Evolutionary conservation across 1,140 invertebrate genomes (phyloP).

Genomic region (Calephelis nemesis): DNA sequence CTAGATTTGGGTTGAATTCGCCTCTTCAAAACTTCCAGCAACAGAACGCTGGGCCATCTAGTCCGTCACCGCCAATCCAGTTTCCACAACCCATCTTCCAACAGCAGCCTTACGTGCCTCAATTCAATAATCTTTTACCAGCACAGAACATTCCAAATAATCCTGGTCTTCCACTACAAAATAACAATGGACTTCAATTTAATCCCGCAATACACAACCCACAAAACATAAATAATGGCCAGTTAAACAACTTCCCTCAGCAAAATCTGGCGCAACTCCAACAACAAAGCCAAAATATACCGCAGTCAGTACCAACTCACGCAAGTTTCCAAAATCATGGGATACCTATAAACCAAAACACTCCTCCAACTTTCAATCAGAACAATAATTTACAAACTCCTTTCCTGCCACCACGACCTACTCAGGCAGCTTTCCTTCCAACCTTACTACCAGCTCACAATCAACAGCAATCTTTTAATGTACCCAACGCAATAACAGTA

Average conservation of each 20-base stretch:
- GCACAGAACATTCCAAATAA: slow-evolving; percentile 52
- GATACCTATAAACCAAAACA: slow-evolving; percentile 19
- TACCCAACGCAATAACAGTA: slow-evolving; percentile 63
- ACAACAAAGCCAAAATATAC: slow-evolving; percentile 55
- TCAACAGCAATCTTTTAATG: slow-evolving; percentile 52
- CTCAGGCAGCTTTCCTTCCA: slow-evolving; percentile 69
- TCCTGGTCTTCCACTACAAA: slow-evolving; percentile 38
- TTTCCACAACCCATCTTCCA: slow-evolving; percentile 62
- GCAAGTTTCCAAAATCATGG: slow-evolving; percentile 50
- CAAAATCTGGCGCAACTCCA: slow-evolving; percentile 49
- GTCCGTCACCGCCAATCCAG: slow-evolving; percentile 46
- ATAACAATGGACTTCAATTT: slow-evolving; percentile 57
- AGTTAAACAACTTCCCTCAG: slow-evolving; percentile 51
- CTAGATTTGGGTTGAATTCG: slow-evolving; percentile 64
- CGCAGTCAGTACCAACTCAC: slow-evolving; percentile 56
- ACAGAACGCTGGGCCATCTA: slow-evolving; percentile 41
- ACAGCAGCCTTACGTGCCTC: slow-evolving; percentile 55
- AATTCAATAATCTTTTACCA: slow-evolving; percentile 58
- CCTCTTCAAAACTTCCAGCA: slow-evolving; percentile 63
- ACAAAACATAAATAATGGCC: slow-evolving; percentile 40
- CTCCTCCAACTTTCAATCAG: slow-evolving; percentile 46
- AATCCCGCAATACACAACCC: slow-evolving; percentile 33
- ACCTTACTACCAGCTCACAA: slow-evolving; percentile 56
- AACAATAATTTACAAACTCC: slow-evolving; percentile 46
- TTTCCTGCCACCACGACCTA: slow-evolving; percentile 59